Base-by-base conservation (phyloP, 2,797 vertebrate genomes). In the Leptodactylus fallax region DNA sequence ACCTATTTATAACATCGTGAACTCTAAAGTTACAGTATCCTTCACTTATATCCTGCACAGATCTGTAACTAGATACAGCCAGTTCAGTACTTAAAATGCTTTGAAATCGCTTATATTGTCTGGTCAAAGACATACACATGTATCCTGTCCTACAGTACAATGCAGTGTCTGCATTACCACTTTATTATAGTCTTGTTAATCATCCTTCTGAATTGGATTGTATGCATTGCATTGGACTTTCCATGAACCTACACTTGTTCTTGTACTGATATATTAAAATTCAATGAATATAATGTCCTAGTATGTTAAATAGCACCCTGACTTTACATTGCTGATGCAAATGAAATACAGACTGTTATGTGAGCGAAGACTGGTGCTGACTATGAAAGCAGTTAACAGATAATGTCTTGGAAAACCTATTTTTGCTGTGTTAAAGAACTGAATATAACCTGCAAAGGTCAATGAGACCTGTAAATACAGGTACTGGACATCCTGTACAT, bases 241-340 rank as follows among this genome's bases (percentile, higher is more conserved):
- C 11, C 9, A 74, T 74, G 19, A 74, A 74, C 45, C 17, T 51
- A 74, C 45, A 51, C 45, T 74, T 74, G 71, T 74, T 74, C 71
- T 74, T 74, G 45, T n/a, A 74, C 71, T 51, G 71, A 74, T 74
- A 49, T 49, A 49, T 74, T 74, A 49, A 51, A 74, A 49, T 74
- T 49, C 71, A 49, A 74, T 74, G 19, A 74, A 74, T 74, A 74
- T 51, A 49, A 72, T 72, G 69, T 21, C 69, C 69, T 72, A 72
- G 69, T 47, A 74, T 74, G 71, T 74, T 74, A 74, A 74, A 49
- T 74, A 74, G 45, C 71, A 49, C 71, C n/a, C 71, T n/a, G 71
- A 74, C 71, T 74, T 74, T 74, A 74, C 47, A 74, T 51, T 49
- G n/a, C 77, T 79, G 53, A 79, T 55, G 55, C 51, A 79, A 79